A percentile compares a stretch with the other conserved stretches of the same genome.
phyloP scores from a whole-genome alignment of 2,113 vertebrate genomes.

The Myotis lucifugus region DNA sequence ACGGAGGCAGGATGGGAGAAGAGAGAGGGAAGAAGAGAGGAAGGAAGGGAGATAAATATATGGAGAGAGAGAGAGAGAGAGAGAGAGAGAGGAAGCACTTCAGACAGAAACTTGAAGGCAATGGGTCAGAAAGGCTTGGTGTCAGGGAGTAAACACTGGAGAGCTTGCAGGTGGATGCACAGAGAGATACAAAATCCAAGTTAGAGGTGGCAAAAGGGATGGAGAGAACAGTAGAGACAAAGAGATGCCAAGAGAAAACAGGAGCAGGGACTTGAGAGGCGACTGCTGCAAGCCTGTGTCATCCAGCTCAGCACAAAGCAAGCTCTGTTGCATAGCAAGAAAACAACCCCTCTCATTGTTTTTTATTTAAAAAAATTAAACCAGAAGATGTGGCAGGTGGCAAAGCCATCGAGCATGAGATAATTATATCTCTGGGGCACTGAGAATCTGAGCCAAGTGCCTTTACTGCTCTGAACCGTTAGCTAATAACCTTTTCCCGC shows the following conservation, averaged over 20 bases:
- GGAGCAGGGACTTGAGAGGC: neutral
- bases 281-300: neutral
- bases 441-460: slow-evolving; percentile 76
- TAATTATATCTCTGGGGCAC: slow-evolving; percentile 81
- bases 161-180: neutral
- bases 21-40: neutral
- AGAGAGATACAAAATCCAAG: neutral
- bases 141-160: neutral
- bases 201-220: neutral
- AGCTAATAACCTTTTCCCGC: slow-evolving; percentile 73
- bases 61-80: neutral
- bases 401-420: slow-evolving; percentile 77
- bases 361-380: slow-evolving; percentile 74
- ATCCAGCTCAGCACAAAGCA: slow-evolving; percentile 35
- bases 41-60: neutral
- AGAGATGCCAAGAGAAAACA: neutral
- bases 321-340: slow-evolving; percentile 41
- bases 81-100: neutral
- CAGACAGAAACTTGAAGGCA: neutral
- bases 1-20: neutral
- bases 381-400: slow-evolving; percentile 82
- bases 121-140: neutral
- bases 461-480: slow-evolving; percentile 78
- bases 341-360: slow-evolving; percentile 53
- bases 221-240: neutral